Percentiles rank a stretch among this genome's conserved stretches.
Evolutionary conservation across 2,797 vertebrate species (phyloP).

Genomic region (Sebastes jordani): DNA sequence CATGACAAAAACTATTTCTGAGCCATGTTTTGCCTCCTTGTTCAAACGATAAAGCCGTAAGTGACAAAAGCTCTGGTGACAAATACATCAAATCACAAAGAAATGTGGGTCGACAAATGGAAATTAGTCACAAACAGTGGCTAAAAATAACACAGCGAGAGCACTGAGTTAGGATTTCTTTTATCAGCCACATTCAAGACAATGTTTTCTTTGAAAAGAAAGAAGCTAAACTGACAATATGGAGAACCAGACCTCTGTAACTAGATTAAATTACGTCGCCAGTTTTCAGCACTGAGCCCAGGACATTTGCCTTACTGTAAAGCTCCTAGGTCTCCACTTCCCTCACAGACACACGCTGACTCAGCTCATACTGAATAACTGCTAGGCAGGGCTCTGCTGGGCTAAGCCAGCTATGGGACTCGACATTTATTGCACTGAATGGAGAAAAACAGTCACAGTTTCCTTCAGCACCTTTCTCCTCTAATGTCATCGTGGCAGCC

Average conservation of each 20-base stretch:
- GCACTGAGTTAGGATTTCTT: background rate
- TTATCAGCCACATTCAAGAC: background rate
- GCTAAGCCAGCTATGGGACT: constrained; percentile 21
- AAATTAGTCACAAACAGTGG: background rate
- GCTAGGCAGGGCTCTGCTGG: constrained; percentile 17
- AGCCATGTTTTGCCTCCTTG: constrained; percentile 13
- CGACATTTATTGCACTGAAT: constrained; percentile 22
- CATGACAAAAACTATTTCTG: constrained; percentile 42
- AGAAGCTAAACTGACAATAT: background rate
- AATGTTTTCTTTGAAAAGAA: background rate
- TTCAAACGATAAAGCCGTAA: constrained; percentile 16
- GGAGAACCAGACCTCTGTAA: background rate
- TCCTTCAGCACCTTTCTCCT: constrained; percentile 8
- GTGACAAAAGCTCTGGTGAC: constrained; percentile 18
- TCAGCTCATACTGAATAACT: constrained; percentile 36
- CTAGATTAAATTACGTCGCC: background rate
- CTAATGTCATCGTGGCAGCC: background rate
- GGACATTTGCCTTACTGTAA: constrained; percentile 17
- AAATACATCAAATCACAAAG: background rate
- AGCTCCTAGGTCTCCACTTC: constrained; percentile 15
- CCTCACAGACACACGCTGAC: constrained; percentile 28
- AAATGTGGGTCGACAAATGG: background rate
- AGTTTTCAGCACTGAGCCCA: background rate
- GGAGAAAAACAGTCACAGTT: constrained; percentile 13
- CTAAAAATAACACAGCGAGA: background rate